Evolutionary conservation across 1,140 invertebrate species (phyloP).

Genomic region (Caerostris darwini): DNA sequence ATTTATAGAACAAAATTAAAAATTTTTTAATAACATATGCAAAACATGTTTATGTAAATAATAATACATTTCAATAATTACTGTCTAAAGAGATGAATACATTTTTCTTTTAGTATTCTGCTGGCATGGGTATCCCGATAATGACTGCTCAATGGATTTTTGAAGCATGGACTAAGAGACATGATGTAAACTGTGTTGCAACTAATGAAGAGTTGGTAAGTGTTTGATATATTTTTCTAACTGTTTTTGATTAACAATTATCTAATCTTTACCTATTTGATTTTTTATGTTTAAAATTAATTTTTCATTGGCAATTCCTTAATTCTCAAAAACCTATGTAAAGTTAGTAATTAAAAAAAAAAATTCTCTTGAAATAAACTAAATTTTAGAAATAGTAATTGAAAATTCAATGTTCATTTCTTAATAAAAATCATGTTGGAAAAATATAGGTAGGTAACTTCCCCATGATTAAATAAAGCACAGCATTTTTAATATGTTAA

Average conservation of each 20-base stretch:
- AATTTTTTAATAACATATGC: no score
- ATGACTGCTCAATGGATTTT: conserved; percentile 94
- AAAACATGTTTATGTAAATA: no score
- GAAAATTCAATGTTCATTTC: background rate
- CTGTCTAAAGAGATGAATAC: no score
- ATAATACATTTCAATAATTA: no score
- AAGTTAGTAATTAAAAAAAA: background rate
- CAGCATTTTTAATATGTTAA: no score
- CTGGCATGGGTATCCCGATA: conserved; percentile 93
- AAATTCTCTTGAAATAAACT: background rate
- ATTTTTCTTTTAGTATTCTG: conserved; percentile 85
- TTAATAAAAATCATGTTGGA: background rate
- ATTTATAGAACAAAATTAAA: no score
- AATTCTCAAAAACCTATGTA: background rate
- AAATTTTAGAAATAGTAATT: background rate
- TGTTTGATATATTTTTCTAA: background rate
- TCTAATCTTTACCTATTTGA: background rate
- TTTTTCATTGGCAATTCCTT: background rate
- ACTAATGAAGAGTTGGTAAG: conserved; percentile 88
- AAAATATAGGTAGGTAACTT: no score
- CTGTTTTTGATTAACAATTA: conserved; percentile 1
- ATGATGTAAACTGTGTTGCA: conserved; percentile 87
- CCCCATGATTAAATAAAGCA: no score
- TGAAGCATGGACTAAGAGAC: conserved; percentile 89
- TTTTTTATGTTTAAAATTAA: background rate